Conservation (phyloP, 2,888 invertebrate species). For the Aradus depressus region DNA sequence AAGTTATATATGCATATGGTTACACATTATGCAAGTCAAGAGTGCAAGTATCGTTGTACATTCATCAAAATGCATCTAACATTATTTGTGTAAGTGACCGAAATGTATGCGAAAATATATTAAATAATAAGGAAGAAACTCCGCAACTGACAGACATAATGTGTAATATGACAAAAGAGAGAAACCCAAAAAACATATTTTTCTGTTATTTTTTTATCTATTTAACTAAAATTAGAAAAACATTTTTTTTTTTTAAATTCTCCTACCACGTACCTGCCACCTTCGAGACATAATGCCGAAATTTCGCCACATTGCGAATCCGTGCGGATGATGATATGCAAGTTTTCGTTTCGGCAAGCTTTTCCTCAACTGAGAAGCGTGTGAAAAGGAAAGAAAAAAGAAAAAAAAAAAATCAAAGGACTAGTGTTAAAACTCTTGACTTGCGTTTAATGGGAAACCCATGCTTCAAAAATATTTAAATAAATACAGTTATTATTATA, state of each 20-base stretch:
- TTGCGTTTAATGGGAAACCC: slow-evolving; percentile 11
- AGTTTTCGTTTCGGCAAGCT: slow-evolving; percentile 25
- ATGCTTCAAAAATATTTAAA: too few relatives aligned
- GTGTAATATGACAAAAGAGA: slow-evolving; percentile 10
- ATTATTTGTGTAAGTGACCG: too few relatives aligned
- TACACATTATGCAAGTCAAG: slow-evolving; percentile 20
- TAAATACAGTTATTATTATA: too few relatives aligned
- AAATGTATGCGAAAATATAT: too few relatives aligned
- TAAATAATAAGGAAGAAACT: not conserved
- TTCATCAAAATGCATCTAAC: slow-evolving; percentile 1
- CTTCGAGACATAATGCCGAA: slow-evolving; percentile 22
- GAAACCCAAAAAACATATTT: slow-evolving; percentile 20
- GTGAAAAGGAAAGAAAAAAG: slow-evolving; percentile 18
- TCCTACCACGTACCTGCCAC: slow-evolving; percentile 22
- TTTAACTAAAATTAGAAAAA: not conserved
- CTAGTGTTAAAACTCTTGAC: slow-evolving; percentile 6
- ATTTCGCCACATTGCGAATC: slow-evolving; percentile 21
- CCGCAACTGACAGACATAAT: slow-evolving; percentile 14
- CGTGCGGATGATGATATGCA: slow-evolving; percentile 22
- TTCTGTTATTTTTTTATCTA: not conserved
- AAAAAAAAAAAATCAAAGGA: slow-evolving; percentile 2
- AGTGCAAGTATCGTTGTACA: slow-evolving; percentile 1
- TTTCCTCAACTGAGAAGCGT: slow-evolving; percentile 25
- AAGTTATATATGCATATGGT: not conserved
- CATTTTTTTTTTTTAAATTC: not conserved